phyloP scores from a whole-genome alignment of 2,797 vertebrate genomes.

The Rhinatrema bivittatum region DNA sequence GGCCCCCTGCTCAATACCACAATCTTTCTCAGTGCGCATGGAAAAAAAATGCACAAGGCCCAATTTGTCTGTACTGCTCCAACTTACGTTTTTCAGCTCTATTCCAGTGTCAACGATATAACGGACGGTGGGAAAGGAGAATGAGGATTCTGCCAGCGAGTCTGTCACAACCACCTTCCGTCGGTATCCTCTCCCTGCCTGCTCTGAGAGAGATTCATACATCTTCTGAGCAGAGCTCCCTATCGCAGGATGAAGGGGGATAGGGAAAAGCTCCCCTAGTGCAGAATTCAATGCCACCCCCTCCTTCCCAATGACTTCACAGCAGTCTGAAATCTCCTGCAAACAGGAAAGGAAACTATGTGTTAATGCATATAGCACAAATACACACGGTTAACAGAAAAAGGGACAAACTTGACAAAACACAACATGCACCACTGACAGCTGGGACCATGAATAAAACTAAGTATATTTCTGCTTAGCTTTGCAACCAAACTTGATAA shows the following conservation, averaged over 20 bases:
- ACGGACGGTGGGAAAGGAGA: constrained; percentile 66
- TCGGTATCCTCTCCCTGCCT: not conserved
- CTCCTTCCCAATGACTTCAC: constrained; percentile 59
- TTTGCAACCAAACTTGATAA: too few species aligned
- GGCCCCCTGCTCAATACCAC: too few species aligned
- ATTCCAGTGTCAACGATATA: constrained; percentile 81
- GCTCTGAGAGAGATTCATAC: constrained; percentile 51
- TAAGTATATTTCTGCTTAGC: too few species aligned
- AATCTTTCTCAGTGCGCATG: too few species aligned
- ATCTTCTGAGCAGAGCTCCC: constrained; percentile 59
- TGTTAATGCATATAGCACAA: too few species aligned
- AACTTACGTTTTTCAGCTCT: constrained; percentile 80
- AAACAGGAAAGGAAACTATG: too few species aligned
- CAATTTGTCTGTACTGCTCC: too few species aligned
- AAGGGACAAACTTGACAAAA: too few species aligned
- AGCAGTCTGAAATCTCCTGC: constrained; percentile 72
- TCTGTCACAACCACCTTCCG: constrained; percentile 72
- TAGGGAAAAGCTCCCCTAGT: constrained; percentile 56
- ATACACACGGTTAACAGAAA: not conserved
- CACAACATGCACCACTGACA: too few species aligned
- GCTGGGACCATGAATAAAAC: too few species aligned
- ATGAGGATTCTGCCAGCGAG: constrained; percentile 75
- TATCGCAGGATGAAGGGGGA: constrained; percentile 61
- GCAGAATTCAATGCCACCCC: constrained; percentile 54
- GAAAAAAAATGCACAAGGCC: too few species aligned